Base-by-base conservation (phyloP, 2,113 vertebrate genomes). In the Gambusia affinis region DNA sequence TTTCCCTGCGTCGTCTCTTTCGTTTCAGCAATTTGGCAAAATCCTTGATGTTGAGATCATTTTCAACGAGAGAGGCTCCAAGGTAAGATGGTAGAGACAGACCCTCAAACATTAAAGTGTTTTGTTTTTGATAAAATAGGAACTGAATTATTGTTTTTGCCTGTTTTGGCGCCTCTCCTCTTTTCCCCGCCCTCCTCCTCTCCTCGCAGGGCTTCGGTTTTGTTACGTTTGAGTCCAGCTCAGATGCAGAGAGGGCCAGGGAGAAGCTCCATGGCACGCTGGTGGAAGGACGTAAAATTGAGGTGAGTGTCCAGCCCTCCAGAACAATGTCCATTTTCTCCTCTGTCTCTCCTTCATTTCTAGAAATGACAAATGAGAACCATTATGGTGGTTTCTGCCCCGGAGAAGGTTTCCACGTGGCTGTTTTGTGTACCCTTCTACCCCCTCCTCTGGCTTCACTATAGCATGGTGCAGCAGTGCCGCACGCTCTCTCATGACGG, bases 41-140 rank as follows among this genome's bases (percentile, higher is more conserved):
- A 99, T 99, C 93, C 97, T 99, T 78, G 98, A 99, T 78, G 98
- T 99, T 75, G 98, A 99, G 96, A 99, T 99, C 88, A 99, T 99
- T 93, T 99, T 99, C 95, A 99, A 99, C 80, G 98, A 99, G 92
- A 95, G 98, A 77, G 97, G 98, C 83, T 99, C 98, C 74, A 99
- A 99, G 98, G 98, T 99, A 97, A 91, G 96, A 47, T 4, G 22
- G 39, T 11, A 64, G 65, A 57, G 24, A 24, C 2, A 57, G 24
- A 57, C 17, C 22, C 51, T 57, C 24, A 22, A 24, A 19, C 19
- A 57, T 57, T 24, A 17, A 47, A 47, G 44, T 19, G 44, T 24
- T 57, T 57, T n/a, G 24, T 54, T 57, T 57, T 57, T 57, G 11
- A 60, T 4, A 33, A 35, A 28, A 64, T 28, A 28, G 68, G 69